phyloP scores from a whole-genome alignment of 2,113 vertebrate genomes.

The Rhabdomys dilectus region DNA sequence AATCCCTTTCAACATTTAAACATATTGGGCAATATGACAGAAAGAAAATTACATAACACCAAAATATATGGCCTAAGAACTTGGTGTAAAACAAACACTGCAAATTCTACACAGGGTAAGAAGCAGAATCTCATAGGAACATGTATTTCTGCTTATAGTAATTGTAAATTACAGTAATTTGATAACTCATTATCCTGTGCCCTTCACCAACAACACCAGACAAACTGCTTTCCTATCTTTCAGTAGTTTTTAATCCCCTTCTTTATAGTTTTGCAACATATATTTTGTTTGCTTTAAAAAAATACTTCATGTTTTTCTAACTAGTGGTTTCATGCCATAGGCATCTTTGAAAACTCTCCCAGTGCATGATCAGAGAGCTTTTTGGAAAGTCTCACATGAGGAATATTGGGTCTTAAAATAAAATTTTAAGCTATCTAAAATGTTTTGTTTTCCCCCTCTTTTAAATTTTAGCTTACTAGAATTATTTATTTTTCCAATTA shows the following conservation, averaged over 20 bases:
- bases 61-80: conserved; percentile 45
- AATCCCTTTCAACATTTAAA: conserved; percentile 69
- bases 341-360: background rate
- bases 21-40: conserved; percentile 47
- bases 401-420: background rate
- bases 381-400: background rate
- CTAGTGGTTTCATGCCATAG: background rate
- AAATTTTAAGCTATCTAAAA: background rate
- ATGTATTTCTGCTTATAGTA: background rate
- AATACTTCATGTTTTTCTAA: background rate
- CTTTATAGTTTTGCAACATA: background rate
- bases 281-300: background rate
- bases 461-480: conserved; percentile 25
- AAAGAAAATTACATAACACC: conserved; percentile 64
- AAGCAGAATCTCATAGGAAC: conserved; percentile 30
- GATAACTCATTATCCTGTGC: background rate
- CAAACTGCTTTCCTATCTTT: background rate
- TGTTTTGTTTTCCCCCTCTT: background rate
- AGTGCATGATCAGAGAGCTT: background rate
- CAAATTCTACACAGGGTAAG: conserved; percentile 24
- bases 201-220: background rate
- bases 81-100: conserved; percentile 52
- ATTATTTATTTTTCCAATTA: background rate
- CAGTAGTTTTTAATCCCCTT: background rate
- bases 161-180: background rate